phyloP scores from a whole-genome alignment of 2,797 vertebrate species.

The Cirrhinus mrigala region DNA sequence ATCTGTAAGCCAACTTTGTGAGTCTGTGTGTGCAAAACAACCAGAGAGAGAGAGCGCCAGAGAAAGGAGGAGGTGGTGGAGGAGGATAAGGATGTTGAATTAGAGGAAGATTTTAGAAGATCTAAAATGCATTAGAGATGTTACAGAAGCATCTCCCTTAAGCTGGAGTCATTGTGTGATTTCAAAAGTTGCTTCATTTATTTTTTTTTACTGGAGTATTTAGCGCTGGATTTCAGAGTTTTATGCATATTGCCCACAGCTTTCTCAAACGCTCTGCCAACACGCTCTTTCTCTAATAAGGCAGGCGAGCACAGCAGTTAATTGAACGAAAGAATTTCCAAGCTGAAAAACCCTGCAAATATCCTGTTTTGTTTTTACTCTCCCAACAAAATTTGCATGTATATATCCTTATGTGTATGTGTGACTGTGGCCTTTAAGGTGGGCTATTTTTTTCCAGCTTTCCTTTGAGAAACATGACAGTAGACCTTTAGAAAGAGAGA shows the following conservation, averaged over 20 bases:
- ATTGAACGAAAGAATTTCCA: constrained; percentile 29
- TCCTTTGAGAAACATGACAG: constrained; percentile 52
- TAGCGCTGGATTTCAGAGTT: constrained; percentile 35
- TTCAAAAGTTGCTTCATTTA: constrained; percentile 4
- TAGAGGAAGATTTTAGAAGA: constrained; percentile 16
- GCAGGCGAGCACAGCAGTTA: constrained; percentile 10
- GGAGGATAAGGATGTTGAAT: constrained; percentile 26
- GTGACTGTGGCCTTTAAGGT: constrained; percentile 35
- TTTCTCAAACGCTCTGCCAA: constrained; percentile 44
- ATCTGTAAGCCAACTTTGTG: constrained; percentile 5
- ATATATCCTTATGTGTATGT: background rate
- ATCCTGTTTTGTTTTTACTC: background rate
- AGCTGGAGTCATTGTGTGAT: constrained; percentile 23
- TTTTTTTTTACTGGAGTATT: constrained; percentile 34
- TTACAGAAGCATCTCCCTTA: constrained; percentile 13
- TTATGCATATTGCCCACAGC: constrained; percentile 55
- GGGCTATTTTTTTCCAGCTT: constrained; percentile 29
- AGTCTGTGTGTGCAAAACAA: constrained; percentile 6
- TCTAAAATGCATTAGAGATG: constrained; percentile 20
- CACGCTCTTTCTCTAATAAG: constrained; percentile 31
- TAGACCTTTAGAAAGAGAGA: constrained; percentile 43
- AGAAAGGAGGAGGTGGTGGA: constrained; percentile 3
- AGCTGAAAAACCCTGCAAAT: constrained; percentile 8
- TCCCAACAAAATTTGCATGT: constrained; percentile 11
- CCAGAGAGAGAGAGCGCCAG: background rate